A percentile compares a stretch with the other conserved stretches of the same genome.
These are phyloP conservation scores for Drosophila longiperda DNA, from an alignment of 2,888 invertebrate genomes.

Conservation along the genomic window DNA sequence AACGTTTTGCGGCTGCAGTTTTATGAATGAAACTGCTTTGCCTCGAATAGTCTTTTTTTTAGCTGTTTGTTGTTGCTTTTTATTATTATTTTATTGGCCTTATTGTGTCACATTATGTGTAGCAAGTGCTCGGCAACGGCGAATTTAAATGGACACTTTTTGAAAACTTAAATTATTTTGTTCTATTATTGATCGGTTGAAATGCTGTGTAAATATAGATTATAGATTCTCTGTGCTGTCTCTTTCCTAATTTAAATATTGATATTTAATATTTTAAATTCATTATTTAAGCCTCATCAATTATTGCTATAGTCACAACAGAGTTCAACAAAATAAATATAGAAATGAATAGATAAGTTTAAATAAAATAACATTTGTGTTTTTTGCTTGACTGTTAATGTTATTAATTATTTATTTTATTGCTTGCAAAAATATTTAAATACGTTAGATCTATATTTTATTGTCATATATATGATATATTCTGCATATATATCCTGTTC, in stretches of 20 bases:
- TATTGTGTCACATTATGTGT: constrained; percentile 55
- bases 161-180: constrained; percentile 12
- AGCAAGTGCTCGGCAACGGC: constrained; percentile 18
- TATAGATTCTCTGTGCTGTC: not conserved
- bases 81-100: constrained; percentile 62
- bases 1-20: constrained; percentile 53
- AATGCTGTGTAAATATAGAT: not conserved
- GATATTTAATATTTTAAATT: not conserved
- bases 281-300: not conserved
- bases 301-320: no score
- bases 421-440: not conserved
- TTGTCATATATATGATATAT: not conserved
- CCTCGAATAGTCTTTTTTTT: constrained; percentile 9
- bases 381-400: not conserved
- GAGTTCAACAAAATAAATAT: not conserved
- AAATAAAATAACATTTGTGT: not conserved
- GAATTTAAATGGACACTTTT: constrained; percentile 28
- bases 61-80: constrained; percentile 47
- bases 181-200: constrained; percentile 1
- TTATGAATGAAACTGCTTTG: constrained; percentile 73
- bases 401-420: no score
- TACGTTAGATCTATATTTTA: not conserved
- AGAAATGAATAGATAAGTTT: no score
- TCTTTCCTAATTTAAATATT: not conserved
- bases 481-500: not conserved